These are phyloP conservation scores for Drosophila borborema DNA, from an alignment of 2,888 invertebrate species.

Conservation along the genomic window DNA sequence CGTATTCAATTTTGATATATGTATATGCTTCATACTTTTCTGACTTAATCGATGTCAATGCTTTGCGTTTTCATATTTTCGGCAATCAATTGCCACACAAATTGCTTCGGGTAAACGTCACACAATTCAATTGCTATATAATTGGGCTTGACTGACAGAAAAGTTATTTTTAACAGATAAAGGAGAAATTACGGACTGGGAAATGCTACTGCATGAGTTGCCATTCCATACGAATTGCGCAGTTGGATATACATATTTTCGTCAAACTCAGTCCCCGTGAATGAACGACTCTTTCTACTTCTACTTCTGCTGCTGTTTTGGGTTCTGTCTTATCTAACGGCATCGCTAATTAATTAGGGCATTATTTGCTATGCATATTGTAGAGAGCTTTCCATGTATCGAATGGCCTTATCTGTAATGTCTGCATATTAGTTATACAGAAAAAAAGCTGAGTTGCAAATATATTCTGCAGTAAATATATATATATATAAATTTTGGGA, in stretches of 20 bases:
- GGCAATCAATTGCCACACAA: slow-evolving; percentile 66
- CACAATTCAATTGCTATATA: slow-evolving; percentile 61
- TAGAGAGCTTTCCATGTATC: slow-evolving; percentile 29
- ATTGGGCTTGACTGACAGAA: slow-evolving; percentile 46
- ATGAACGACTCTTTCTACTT: slow-evolving; percentile 3
- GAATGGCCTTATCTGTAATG: slow-evolving; percentile 36
- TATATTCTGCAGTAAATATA: not conserved
- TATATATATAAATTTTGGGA: too few species aligned
- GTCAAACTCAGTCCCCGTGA: not conserved
- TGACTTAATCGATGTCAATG: slow-evolving; percentile 35
- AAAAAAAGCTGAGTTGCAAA: not conserved
- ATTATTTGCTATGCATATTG: slow-evolving; percentile 45
- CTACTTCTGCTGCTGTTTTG: slow-evolving; percentile 1
- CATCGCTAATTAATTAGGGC: slow-evolving; percentile 69
- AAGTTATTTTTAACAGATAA: not conserved
- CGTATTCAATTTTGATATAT: not conserved
- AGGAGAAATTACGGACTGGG: not conserved
- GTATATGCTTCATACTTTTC: slow-evolving; percentile 7
- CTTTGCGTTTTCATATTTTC: slow-evolving; percentile 54
- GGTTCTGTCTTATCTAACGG: slow-evolving; percentile 49
- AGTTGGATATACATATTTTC: slow-evolving; percentile 40
- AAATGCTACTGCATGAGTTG: slow-evolving; percentile 30
- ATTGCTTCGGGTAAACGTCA: slow-evolving; percentile 51
- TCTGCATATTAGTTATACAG: slow-evolving; percentile 24
- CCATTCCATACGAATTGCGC: slow-evolving; percentile 42